Conservation (phyloP, 2,113 vertebrate species). For the Poecilia latipinna region DNA sequence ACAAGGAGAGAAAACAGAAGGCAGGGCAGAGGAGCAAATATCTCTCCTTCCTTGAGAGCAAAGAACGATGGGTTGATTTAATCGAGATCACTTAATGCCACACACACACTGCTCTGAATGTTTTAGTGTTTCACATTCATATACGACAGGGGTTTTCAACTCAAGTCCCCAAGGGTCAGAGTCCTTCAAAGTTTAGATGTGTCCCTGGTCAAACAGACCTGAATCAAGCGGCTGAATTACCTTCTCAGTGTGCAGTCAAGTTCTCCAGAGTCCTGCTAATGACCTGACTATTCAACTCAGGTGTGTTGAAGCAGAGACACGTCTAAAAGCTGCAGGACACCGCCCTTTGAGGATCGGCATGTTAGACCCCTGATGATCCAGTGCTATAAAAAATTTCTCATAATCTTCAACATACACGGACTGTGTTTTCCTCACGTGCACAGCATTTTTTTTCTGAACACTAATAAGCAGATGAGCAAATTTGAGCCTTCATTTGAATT, state of each 20-base stretch:
- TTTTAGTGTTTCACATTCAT: not conserved
- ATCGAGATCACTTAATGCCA: slow-evolving; percentile 24
- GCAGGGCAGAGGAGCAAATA: not conserved
- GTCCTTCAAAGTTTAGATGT: too few species aligned
- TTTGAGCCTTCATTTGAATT: not conserved
- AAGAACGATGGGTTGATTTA: slow-evolving; percentile 9
- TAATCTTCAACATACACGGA: not conserved
- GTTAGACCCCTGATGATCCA: not conserved
- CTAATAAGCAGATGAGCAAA: not conserved
- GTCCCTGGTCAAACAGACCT: too few species aligned
- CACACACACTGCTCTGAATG: slow-evolving; percentile 10
- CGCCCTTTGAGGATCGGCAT: too few species aligned
- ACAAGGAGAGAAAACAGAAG: slow-evolving; percentile 1
- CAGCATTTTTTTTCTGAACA: not conserved
- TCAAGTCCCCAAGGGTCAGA: too few species aligned
- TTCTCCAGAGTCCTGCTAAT: too few species aligned
- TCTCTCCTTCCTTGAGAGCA: slow-evolving; percentile 4
- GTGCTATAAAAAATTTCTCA: not conserved
- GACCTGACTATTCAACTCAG: too few species aligned
- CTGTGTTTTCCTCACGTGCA: not conserved
- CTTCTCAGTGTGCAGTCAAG: too few species aligned
- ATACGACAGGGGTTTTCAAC: too few species aligned
- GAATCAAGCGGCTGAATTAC: too few species aligned
- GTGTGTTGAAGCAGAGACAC: too few species aligned
- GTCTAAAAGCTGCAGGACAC: too few species aligned